Base-by-base conservation (phyloP, 2,888 invertebrate species). In the Drosophila borborema region DNA sequence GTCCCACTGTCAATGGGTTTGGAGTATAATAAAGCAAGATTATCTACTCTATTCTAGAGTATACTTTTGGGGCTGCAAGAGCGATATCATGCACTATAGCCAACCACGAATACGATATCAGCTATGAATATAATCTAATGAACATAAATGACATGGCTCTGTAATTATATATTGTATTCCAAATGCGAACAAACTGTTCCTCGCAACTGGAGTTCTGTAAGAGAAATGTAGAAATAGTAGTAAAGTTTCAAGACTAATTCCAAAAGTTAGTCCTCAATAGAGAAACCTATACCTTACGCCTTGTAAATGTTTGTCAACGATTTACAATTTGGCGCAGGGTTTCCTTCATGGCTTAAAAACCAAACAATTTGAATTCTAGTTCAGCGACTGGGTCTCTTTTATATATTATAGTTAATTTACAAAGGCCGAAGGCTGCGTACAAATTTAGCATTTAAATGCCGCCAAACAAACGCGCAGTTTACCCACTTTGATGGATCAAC, bases 371-470 rank as follows among this genome's bases (percentile, higher is more conserved):
- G 8, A 40, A 8, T 40, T 16, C 63, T 63, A 77, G 81, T 74
- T 60, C 81, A 73, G 18, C 41, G 34, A 31, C 14, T 43, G 60
- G 34, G 14, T 55, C 60, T 56, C 60, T 56, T 54, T 74, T 75
- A 85, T 89, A 84, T 87, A 80, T 81, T 80, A 67, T 64, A 74
- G 74, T 82, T 85, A 86, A 90, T 86, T 88, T 88, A 80, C 85
- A 89, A 81, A 65, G 70, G 64, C 75, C 74, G 77, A 90, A 89
- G 88, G 86, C 75, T 78, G 62, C 36, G 43, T 72, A 55, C 51
- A 68, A 51, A 54, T 73, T 74, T 58, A 61, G 64, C 72, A 75
- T 81, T 82, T 70, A 60, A 75, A 78, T 72, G 70, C 64, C 31
- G 40, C 43, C 56, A 56, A 66, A 40, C 45, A 20, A 48, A 23